Evolutionary conservation across 2,888 invertebrate species (phyloP).

Genomic region (Pyrocoelia pectoralis): DNA sequence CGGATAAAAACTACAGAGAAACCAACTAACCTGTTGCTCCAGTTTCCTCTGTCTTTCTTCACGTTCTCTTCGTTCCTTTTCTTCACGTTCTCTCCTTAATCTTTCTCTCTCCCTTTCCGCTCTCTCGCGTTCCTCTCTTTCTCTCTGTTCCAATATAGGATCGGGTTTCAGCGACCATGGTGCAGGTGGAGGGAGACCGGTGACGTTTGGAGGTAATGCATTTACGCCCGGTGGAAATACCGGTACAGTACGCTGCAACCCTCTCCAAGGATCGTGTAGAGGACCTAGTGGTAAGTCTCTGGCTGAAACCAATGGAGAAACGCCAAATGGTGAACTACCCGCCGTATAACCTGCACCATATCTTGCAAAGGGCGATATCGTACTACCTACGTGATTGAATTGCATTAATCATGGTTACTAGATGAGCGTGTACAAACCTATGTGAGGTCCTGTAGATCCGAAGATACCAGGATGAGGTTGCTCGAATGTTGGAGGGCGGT

Average conservation of each 20-base stretch:
- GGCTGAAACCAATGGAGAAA: conserved; percentile 69
- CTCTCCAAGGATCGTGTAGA: conserved; percentile 74
- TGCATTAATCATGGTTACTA: no score
- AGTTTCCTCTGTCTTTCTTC: conserved; percentile 61
- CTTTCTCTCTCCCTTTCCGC: conserved; percentile 66
- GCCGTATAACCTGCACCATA: conserved; percentile 69
- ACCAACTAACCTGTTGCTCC: conserved; percentile 60
- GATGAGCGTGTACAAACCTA: conserved; percentile 70
- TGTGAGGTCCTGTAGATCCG: conserved; percentile 71
- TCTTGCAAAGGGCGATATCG: conserved; percentile 82
- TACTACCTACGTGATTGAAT: conserved; percentile 65
- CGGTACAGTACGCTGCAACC: conserved; percentile 68
- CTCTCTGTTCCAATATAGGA: conserved; percentile 69
- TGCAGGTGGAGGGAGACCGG: conserved; percentile 58
- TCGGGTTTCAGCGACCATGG: conserved; percentile 75
- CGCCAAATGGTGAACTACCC: conserved; percentile 65
- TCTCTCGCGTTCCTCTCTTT: conserved; percentile 69
- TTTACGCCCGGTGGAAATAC: conserved; percentile 63
- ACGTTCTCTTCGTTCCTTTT: conserved; percentile 67
- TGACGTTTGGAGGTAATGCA: conserved; percentile 61
- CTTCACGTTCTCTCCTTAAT: conserved; percentile 65
- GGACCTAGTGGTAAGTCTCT: conserved; percentile 59
- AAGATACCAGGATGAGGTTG: conserved; percentile 69
- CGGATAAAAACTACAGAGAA: no score
- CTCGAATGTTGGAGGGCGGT: conserved; percentile 70